Evolutionary conservation across 2,113 vertebrate genomes (phyloP).

Genomic region (Calyptomena viridis): DNA sequence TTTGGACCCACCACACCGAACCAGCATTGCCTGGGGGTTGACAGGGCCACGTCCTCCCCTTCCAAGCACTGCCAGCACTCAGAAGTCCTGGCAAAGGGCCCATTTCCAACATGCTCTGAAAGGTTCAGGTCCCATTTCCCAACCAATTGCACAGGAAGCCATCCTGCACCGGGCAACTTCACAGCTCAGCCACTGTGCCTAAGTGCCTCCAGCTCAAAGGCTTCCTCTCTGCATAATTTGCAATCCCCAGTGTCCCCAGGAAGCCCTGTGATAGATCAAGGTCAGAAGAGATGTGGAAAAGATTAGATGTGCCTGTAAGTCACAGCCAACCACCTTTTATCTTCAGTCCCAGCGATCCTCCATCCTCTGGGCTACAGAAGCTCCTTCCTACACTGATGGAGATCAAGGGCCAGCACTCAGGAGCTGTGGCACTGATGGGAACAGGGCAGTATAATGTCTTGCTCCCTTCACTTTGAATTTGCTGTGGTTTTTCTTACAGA

Average conservation of each 20-base stretch:
- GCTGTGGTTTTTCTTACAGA: neutral
- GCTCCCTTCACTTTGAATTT: neutral
- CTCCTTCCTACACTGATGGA: neutral
- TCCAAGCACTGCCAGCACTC: neutral
- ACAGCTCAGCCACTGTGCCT: neutral
- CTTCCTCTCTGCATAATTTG: neutral
- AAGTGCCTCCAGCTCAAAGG: neutral
- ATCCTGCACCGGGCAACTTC: fast-evolving
- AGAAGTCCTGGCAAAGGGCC: neutral
- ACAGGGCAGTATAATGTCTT: neutral
- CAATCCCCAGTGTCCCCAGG: neutral
- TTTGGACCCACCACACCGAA: neutral
- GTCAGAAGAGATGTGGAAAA: neutral
- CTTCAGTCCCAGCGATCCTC: neutral
- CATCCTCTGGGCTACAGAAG: neutral
- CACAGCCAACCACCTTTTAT: neutral
- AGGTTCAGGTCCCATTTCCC: neutral
- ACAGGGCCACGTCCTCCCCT: neutral
- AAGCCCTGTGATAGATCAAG: neutral
- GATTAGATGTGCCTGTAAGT: neutral
- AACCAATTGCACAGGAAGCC: neutral
- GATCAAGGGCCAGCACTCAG: neutral
- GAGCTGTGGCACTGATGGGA: neutral
- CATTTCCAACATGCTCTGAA: neutral
- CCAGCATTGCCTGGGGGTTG: neutral